Conservation (phyloP, 2,797 vertebrate genomes). For the Ctenopoma kingsleyae region DNA sequence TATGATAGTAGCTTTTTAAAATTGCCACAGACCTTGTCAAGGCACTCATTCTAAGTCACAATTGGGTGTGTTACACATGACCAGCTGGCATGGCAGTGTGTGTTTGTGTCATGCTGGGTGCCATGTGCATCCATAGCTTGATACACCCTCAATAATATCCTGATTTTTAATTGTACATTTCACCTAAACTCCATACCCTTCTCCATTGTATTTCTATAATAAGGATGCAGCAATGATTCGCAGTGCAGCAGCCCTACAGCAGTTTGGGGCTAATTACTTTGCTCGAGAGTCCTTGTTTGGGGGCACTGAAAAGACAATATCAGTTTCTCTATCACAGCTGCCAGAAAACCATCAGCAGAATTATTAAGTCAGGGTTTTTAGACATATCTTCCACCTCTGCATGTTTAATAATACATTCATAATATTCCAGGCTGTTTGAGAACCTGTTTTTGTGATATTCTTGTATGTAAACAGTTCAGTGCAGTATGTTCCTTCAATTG, state of each 20-base stretch:
- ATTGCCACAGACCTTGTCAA: slow-evolving; percentile 18
- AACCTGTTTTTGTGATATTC: slow-evolving; percentile 9
- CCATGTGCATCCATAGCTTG: slow-evolving; percentile 49
- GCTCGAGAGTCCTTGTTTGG: slow-evolving; percentile 30
- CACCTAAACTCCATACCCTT: neutral
- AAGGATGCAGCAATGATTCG: slow-evolving; percentile 4
- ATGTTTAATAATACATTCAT: slow-evolving; percentile 6
- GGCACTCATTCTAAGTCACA: slow-evolving; percentile 13
- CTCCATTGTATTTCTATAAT: slow-evolving; percentile 19
- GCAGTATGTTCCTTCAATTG: neutral
- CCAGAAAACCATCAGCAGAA: neutral
- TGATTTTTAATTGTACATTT: neutral
- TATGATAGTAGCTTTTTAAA: neutral
- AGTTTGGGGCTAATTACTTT: slow-evolving; percentile 30
- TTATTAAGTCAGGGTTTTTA: slow-evolving; percentile 27
- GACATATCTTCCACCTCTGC: slow-evolving; percentile 3
- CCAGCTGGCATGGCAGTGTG: slow-evolving; percentile 71
- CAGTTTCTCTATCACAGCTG: slow-evolving; percentile 7
- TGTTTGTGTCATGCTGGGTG: slow-evolving; percentile 64
- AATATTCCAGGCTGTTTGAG: slow-evolving; percentile 8
- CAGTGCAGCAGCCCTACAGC: slow-evolving; percentile 15
- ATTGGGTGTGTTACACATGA: slow-evolving; percentile 38
- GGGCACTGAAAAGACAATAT: slow-evolving; percentile 5
- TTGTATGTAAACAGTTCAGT: neutral
- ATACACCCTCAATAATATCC: slow-evolving; percentile 18